Base-by-base conservation (phyloP, 2,113 vertebrate genomes). In the Rattus rattus region DNA sequence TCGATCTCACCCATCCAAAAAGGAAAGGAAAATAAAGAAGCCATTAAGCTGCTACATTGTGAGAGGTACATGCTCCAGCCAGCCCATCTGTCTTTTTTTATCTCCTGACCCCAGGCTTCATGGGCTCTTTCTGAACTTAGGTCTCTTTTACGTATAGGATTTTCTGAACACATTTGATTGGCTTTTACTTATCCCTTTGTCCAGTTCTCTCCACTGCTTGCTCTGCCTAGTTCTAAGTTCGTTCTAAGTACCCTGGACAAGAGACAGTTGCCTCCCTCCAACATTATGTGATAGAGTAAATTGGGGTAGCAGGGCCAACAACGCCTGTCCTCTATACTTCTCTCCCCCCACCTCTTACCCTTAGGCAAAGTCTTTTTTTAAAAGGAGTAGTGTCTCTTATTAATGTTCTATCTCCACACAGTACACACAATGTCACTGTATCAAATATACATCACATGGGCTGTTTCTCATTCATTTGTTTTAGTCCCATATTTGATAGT, bases 281-380 rank as follows among this genome's bases (percentile, higher is more conserved):
- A 13, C 14, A 26, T 12, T 69, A n/a, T 17, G 8, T 47, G 1
- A 33, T 22, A 85, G 24, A 96, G 33, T n/a, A 61, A 85, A 39
- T 16, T 17, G 5, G 20, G n/a, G 33, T 13, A 24, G 2, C 10
- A 19, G 28, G 92, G 33, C 81, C 65, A 26, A 17, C 33, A 20
- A 12, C 36, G 16, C 65, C 24, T 54, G 10, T 30, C 26, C 47
- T 87, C 63, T n/a, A 4, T 65, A n/a, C 26, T 2, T 24, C 28
- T 22, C 2, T 19, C 22, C 26, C 19, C 16, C 14, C 0, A 22
- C 3, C 2, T 26, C 36, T 12, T 12, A 5, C 52, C 30, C n/a
- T 80, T 63, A 5, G 19, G 61, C 22, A 89, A 39, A 91, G 33
- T 43, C 63, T 56, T 26, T n/a, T 59, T 85, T 84, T 65, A 47